phyloP scores from a whole-genome alignment of 1,140 invertebrate species.

The Hycleus cichorii region DNA sequence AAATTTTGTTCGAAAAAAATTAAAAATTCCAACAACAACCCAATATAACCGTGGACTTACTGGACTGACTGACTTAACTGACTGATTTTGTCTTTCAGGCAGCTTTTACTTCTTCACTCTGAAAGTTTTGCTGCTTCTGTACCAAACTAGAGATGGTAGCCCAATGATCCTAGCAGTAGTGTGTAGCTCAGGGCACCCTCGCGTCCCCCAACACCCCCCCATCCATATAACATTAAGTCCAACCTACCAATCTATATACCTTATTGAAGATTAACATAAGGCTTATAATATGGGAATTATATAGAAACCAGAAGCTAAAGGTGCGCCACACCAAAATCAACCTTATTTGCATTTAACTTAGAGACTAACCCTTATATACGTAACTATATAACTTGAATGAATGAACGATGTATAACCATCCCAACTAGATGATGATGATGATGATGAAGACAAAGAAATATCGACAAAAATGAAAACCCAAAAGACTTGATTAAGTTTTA shows the following conservation, averaged over 20 bases:
- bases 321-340: too few species aligned
- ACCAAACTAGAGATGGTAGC: slow-evolving; percentile 38
- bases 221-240: slow-evolving; percentile 22
- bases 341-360: too few species aligned
- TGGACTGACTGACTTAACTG: slow-evolving; percentile 1
- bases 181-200: slow-evolving; percentile 31
- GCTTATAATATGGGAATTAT: slow-evolving; percentile 15
- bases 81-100: slow-evolving; percentile 5
- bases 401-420: too few species aligned
- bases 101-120: slow-evolving; percentile 1
- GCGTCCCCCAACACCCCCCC: slow-evolving; percentile 19
- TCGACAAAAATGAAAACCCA: neutral
- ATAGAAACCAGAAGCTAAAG: slow-evolving; percentile 23
- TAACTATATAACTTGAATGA: neutral
- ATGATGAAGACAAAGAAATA: neutral
- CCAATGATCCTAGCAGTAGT: slow-evolving; percentile 38
- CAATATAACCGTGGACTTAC: neutral
- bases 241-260: slow-evolving; percentile 24
- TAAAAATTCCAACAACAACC: too few species aligned
- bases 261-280: slow-evolving; percentile 22
- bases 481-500: slow-evolving; percentile 22
- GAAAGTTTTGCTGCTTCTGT: slow-evolving; percentile 37
- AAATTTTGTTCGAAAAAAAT: too few species aligned
- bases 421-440: neutral
- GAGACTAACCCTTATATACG: too few species aligned